phyloP scores from a whole-genome alignment of 2,888 invertebrate species.

The Toxonevra muliebris region DNA sequence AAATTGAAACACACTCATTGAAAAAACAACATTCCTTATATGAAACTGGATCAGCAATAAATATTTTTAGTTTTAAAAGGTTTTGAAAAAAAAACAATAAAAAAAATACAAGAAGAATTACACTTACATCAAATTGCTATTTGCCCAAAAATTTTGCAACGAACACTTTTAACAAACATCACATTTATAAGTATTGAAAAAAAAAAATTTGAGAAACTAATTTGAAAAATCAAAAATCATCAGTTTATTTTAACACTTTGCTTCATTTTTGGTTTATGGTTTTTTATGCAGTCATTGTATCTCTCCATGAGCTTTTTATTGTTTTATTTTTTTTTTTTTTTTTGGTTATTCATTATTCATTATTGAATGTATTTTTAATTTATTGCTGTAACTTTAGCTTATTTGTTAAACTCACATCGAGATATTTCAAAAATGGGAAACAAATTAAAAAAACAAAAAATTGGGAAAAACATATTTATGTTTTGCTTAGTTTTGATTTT shows the following conservation, averaged over 20 bases:
- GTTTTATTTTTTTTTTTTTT: constrained; percentile 19
- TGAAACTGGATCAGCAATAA: background rate
- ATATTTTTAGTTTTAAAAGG: background rate
- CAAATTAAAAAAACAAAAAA: background rate
- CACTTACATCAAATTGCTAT: constrained; percentile 3
- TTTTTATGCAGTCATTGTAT: constrained; percentile 46
- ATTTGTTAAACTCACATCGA: constrained; percentile 40
- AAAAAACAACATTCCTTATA: no score
- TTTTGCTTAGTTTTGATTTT: no score
- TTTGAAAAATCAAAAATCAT: constrained; percentile 22
- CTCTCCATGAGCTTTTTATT: constrained; percentile 45
- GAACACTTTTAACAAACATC: background rate
- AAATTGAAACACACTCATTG: constrained; percentile 16
- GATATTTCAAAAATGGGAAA: constrained; percentile 27
- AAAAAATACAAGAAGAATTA: background rate
- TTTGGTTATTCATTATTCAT: constrained; percentile 15
- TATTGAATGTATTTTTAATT: constrained; percentile 19
- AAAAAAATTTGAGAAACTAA: background rate
- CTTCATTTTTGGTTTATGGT: constrained; percentile 26
- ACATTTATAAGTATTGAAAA: background rate
- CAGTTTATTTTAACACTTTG: background rate
- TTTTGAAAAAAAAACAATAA: background rate
- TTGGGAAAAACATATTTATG: no score
- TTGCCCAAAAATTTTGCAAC: background rate
- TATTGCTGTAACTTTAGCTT: constrained; percentile 20